Percentiles rank a stretch among this genome's conserved stretches.
Evolutionary conservation across 2,113 vertebrate species (phyloP).

Genomic region (Macroglossus sobrinus): DNA sequence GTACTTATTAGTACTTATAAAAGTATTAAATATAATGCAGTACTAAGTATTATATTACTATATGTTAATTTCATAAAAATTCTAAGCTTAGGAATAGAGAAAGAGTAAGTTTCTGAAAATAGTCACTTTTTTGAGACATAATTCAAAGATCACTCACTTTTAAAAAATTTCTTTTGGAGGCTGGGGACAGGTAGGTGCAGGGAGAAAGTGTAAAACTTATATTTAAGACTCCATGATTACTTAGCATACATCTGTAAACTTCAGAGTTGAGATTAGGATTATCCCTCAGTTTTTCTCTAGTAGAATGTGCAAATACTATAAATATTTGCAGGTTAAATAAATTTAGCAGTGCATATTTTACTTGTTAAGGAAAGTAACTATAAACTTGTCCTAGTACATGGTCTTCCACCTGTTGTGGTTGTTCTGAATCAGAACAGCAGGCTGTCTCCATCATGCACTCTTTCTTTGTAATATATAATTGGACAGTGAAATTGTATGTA

Average conservation of each 20-base stretch:
- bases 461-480: not conserved
- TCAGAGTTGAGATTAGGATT: not conserved
- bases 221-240: not conserved
- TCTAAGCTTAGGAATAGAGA: not conserved
- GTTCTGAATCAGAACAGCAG: not conserved
- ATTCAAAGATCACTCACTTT: not conserved
- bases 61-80: not conserved
- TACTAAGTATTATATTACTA: not conserved
- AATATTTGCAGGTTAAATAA: not conserved
- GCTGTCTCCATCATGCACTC: not conserved
- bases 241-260: not conserved
- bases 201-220: not conserved
- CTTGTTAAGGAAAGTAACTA: not conserved
- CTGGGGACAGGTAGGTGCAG: not conserved
- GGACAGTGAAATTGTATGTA: not conserved
- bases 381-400: not conserved
- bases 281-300: not conserved
- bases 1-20: not conserved
- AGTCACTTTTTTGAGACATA: not conserved
- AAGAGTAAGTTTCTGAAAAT: conserved; percentile 20
- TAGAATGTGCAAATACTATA: not conserved
- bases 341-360: not conserved
- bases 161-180: not conserved
- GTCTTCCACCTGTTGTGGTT: not conserved
- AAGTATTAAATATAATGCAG: not conserved